Conservation (phyloP, 2,113 vertebrate genomes). For the Nycticryphes semicollaris region DNA sequence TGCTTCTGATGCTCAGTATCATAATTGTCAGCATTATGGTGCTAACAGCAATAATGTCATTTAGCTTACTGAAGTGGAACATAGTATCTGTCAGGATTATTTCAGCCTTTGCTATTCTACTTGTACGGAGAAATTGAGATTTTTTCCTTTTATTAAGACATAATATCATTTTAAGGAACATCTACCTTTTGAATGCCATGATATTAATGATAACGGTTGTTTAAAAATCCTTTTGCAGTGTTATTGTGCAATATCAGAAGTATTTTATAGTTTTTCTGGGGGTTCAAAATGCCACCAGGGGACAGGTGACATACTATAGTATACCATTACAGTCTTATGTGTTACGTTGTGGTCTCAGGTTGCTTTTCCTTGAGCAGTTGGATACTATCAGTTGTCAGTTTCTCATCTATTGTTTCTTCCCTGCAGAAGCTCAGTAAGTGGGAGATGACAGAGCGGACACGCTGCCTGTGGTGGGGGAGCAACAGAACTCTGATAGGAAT, state of each 20-base stretch:
- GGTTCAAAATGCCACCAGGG: slow-evolving; percentile 53
- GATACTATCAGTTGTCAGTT: slow-evolving; percentile 80
- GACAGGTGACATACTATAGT: slow-evolving; percentile 36
- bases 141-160: not conserved
- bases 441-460: slow-evolving; percentile 79
- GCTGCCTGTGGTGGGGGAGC: slow-evolving; percentile 67
- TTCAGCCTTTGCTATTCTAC: not conserved
- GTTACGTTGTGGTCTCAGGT: slow-evolving; percentile 62
- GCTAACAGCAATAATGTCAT: not conserved
- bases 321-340: slow-evolving; percentile 53
- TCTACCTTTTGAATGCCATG: not conserved
- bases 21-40: not conserved
- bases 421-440: slow-evolving; percentile 77
- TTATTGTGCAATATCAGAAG: slow-evolving; percentile 35
- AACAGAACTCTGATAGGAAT: slow-evolving; percentile 60
- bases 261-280: slow-evolving; percentile 23
- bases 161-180: not conserved
- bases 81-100: not conserved
- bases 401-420: slow-evolving; percentile 82
- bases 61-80: not conserved
- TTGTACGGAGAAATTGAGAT: not conserved
- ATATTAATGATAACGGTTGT: not conserved
- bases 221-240: not conserved
- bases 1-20: not conserved
- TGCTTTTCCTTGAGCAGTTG: slow-evolving; percentile 66